phyloP scores from a whole-genome alignment of 2,113 vertebrate species.

The Echinops telfairi region DNA sequence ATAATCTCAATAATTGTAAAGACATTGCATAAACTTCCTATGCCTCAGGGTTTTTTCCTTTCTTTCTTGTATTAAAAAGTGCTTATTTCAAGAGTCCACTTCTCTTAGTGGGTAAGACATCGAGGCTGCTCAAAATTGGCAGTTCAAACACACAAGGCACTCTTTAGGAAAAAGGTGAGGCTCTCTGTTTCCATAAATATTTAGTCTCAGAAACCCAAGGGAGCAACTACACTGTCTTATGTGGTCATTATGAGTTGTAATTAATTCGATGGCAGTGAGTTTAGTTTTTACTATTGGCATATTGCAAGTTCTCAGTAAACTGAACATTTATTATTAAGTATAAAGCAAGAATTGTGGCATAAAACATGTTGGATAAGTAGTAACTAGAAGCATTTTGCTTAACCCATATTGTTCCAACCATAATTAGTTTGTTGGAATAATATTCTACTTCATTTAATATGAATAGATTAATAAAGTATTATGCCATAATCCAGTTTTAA shows the following conservation, averaged over 20 bases:
- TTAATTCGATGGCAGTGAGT: too few relatives aligned
- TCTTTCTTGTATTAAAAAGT: not conserved
- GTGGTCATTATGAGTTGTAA: too few relatives aligned
- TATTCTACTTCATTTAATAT: not conserved
- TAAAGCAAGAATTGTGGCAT: not conserved
- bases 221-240: too few relatives aligned
- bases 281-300: not conserved
- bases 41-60: not conserved
- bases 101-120: too few relatives aligned
- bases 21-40: not conserved
- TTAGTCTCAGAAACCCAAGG: too few relatives aligned
- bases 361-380: not conserved
- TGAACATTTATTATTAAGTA: not conserved
- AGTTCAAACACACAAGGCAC: too few relatives aligned
- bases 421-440: not conserved
- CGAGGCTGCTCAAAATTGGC: too few relatives aligned
- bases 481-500: not conserved
- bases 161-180: too few relatives aligned
- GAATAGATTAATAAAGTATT: not conserved
- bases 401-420: not conserved
- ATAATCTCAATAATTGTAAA: not conserved
- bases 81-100: not conserved
- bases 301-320: not conserved
- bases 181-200: too few relatives aligned
- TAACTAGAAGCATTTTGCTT: not conserved